A percentile compares a stretch with the other conserved stretches of the same genome.
These are phyloP conservation scores for Aphidoletes aphidimyza DNA, from an alignment of 2,888 invertebrate species.

Conservation along the genomic window DNA sequence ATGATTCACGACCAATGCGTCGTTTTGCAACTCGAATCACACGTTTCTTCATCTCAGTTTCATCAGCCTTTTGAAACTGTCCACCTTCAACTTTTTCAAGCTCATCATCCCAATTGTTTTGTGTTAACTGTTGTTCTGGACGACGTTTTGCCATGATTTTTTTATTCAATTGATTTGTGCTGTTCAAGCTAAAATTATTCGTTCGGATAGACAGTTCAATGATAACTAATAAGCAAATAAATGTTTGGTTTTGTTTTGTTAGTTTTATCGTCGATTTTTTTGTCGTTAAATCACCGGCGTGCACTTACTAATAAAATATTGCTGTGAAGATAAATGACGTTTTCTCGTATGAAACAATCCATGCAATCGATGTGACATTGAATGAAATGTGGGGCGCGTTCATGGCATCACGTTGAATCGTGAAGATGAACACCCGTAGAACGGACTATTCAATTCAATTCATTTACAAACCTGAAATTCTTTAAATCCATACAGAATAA, in stretches of 20 bases:
- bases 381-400: background rate
- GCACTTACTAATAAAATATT: background rate
- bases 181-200: too few relatives aligned
- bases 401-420: too few relatives aligned
- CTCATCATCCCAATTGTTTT: conserved; percentile 87
- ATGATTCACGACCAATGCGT: conserved; percentile 65
- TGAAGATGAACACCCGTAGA: too few relatives aligned
- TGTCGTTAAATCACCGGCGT: too few relatives aligned
- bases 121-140: conserved; percentile 80
- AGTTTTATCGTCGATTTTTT: too few relatives aligned
- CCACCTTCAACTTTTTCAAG: conserved; percentile 82
- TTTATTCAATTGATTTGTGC: too few relatives aligned
- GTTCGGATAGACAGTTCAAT: too few relatives aligned
- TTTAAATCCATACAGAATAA: too few relatives aligned
- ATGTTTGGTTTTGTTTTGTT: too few relatives aligned
- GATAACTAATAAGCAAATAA: too few relatives aligned
- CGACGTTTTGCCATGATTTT: conserved; percentile 78
- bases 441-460: too few relatives aligned
- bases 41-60: conserved; percentile 78
- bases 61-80: conserved; percentile 74
- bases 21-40: conserved; percentile 83
- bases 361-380: conserved; percentile 15
- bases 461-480: too few relatives aligned
- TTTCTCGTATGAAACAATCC: background rate
- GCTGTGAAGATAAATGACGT: conserved; percentile 3